Base-by-base conservation (phyloP, 2,888 invertebrate genomes). In the Eulithis prunata region DNA sequence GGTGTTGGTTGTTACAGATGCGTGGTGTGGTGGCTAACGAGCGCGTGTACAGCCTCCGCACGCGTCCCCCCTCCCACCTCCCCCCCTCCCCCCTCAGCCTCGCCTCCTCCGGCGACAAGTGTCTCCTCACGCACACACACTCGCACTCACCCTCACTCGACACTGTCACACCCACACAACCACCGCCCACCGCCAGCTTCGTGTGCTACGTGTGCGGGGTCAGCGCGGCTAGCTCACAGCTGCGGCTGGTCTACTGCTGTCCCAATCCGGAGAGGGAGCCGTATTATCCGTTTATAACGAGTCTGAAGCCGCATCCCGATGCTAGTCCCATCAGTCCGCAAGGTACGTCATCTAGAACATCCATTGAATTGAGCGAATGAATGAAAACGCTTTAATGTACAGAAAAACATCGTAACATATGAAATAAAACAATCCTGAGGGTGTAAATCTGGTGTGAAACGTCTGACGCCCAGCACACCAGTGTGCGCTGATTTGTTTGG, bases 141-240 rank as follows among this genome's bases (percentile, higher is more conserved):
- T 87, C 88, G 21, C 21, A 21, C 74, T 87, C 88, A 3, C 87
- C 89, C 63, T 81, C 90, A 57, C 73, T 87, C 78, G 87, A 68
- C 81, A 21, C 21, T 21, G 21, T 21, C 1, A 21, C 88, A 60
- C 72, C 86, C 68, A 75, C 83, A 77, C 81, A 83, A 71, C 80
- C 89, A 28, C 73, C 54, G 8, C 7, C 80, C 69, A 88, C 91
- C 3, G 90, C 90, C 51, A 86, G 95, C 59, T 97, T 98, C 88
- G 96, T 98, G 55, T 98, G 98, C 91, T 98, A 97, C 90, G 97
- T 97, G 64, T 98, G 98, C 89, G 97, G 97, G 52, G 94, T 95
- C 75, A 95, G 96, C 82, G 96, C 96, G 82, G 96, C 96, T 66
- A 96, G 96, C 67, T 96, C 96, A 74, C 96, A 96, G 85, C 94